A percentile compares a stretch with the other conserved stretches of the same genome.
phyloP scores from a whole-genome alignment of 2,113 vertebrate genomes.

The Dryoscopus gambensis region DNA sequence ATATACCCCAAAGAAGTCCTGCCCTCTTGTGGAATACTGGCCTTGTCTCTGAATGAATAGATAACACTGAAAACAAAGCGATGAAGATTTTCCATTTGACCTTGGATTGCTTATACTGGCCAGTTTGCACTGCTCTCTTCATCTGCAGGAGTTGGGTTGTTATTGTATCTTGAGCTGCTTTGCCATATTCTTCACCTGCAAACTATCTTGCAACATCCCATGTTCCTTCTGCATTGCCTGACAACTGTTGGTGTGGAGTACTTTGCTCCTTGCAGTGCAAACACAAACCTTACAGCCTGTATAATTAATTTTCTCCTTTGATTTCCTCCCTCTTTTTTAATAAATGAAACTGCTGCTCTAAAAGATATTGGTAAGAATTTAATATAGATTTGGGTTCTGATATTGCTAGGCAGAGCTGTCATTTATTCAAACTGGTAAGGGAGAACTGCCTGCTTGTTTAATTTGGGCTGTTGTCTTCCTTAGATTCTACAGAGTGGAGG shows the following conservation, averaged over 20 bases:
- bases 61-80: background rate
- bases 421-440: background rate
- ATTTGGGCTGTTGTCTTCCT: background rate
- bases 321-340: conserved; percentile 42
- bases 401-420: background rate
- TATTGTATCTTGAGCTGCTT: background rate
- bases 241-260: background rate
- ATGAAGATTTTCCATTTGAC: background rate
- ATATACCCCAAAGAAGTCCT: background rate
- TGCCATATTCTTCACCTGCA: background rate
- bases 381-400: conserved; percentile 67
- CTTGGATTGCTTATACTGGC: background rate
- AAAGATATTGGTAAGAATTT: conserved; percentile 52
- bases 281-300: background rate
- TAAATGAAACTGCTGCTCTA: conserved; percentile 16
- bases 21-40: background rate
- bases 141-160: background rate
- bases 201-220: background rate
- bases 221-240: background rate
- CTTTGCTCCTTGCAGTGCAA: background rate
- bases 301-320: conserved; percentile 35
- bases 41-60: background rate
- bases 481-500: background rate
- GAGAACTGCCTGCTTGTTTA: background rate
- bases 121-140: background rate